Evolutionary conservation across 2,113 vertebrate species (phyloP).

Genomic region (Laticauda colubrina): DNA sequence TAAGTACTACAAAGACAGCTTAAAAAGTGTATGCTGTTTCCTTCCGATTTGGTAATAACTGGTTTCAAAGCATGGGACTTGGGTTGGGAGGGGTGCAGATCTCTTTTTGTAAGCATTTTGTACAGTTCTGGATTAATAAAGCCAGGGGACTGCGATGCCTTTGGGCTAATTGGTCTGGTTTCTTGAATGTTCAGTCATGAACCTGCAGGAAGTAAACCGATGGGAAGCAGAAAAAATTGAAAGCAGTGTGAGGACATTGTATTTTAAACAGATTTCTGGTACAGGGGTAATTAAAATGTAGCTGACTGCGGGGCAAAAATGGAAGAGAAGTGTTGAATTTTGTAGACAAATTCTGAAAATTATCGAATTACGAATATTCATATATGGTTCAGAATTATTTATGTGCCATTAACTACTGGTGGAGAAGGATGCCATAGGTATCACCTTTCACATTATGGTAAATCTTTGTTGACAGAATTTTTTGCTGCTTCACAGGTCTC

Average conservation of each 20-base stretch:
- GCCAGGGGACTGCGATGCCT: neutral
- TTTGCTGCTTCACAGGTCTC: neutral
- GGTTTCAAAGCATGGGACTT: slow-evolving; percentile 20
- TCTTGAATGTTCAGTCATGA: neutral
- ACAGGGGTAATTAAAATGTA: neutral
- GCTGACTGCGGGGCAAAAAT: neutral
- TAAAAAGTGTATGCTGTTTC: neutral
- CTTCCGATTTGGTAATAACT: slow-evolving; percentile 9
- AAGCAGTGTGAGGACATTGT: neutral
- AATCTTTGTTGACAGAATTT: neutral
- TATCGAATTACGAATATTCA: neutral
- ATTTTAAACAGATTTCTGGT: neutral
- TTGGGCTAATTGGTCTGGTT: slow-evolving; percentile 38
- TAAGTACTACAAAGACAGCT: neutral
- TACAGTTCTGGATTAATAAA: slow-evolving; percentile 34
- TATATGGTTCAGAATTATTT: neutral
- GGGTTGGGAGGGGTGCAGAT: slow-evolving; percentile 2
- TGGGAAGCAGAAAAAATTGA: neutral
- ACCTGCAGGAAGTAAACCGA: neutral
- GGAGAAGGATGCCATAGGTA: neutral
- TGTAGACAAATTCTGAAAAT: neutral
- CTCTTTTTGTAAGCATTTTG: slow-evolving; percentile 52
- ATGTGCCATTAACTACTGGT: neutral
- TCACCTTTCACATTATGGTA: neutral
- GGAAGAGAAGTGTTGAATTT: neutral